phyloP scores from a whole-genome alignment of 2,888 invertebrate genomes.

The Trichopoda pennipes region DNA sequence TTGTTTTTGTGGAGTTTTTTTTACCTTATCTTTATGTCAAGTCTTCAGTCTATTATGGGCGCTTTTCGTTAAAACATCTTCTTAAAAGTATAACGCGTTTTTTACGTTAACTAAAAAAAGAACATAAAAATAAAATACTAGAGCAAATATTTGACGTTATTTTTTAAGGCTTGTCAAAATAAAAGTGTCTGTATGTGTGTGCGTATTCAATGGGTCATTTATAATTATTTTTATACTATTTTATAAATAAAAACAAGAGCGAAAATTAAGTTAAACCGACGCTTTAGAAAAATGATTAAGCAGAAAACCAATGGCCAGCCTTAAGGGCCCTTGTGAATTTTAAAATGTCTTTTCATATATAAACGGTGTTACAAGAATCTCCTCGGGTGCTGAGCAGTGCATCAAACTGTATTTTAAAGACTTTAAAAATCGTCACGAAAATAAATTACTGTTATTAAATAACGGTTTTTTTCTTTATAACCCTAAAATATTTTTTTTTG shows the following conservation, averaged over 20 bases:
- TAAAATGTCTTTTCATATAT: no score
- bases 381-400: no score
- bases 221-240: neutral
- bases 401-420: no score
- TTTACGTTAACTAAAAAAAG: slow-evolving; percentile 8
- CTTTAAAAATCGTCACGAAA: no score
- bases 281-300: slow-evolving; percentile 28
- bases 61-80: slow-evolving; percentile 66
- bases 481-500: no score
- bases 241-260: neutral
- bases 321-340: neutral
- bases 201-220: neutral
- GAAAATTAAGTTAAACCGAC: neutral
- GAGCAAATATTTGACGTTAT: slow-evolving; percentile 41
- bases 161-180: neutral
- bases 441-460: no score
- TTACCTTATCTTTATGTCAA: slow-evolving; percentile 58
- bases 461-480: no score
- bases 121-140: neutral
- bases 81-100: slow-evolving; percentile 52
- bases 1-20: slow-evolving; percentile 59
- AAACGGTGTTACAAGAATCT: no score
- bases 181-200: neutral
- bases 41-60: slow-evolving; percentile 68
- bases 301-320: neutral